phyloP scores from a whole-genome alignment of 2,113 vertebrate genomes.

The Pluvialis apricaria region DNA sequence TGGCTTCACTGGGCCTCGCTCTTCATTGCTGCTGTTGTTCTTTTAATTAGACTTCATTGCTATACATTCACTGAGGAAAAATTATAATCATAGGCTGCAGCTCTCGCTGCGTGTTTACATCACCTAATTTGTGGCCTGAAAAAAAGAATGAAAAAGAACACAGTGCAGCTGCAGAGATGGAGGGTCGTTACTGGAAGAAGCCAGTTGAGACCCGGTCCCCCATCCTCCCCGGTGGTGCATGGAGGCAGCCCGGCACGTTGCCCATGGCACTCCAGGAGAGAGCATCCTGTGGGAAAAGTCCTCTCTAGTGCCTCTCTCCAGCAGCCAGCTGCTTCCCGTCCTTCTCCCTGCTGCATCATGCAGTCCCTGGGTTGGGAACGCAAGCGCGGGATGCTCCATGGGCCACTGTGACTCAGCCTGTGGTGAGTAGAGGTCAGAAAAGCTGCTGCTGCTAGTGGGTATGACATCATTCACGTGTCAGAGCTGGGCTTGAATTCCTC shows the following conservation, averaged over 20 bases:
- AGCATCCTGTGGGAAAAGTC: background rate
- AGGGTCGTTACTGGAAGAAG: background rate
- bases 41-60: background rate
- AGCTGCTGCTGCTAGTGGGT: background rate
- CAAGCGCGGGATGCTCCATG: background rate
- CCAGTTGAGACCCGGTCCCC: background rate
- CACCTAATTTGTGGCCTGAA: background rate
- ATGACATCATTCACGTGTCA: background rate
- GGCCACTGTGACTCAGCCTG: background rate
- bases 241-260: background rate
- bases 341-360: rapidly evolving
- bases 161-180: background rate
- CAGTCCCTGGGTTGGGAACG: background rate
- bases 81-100: background rate
- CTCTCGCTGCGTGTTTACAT: background rate
- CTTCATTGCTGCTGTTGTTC: background rate
- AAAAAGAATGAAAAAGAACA: background rate
- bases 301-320: rapidly evolving
- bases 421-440: background rate
- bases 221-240: background rate
- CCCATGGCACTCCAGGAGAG: background rate
- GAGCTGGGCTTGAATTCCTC: background rate
- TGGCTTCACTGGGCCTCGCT: background rate
- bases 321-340: background rate
- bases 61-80: background rate